A percentile compares a stretch with the other conserved stretches of the same genome.
Evolutionary conservation across 1,140 invertebrate species (phyloP).

Genomic region (Branchinecta lindahli): DNA sequence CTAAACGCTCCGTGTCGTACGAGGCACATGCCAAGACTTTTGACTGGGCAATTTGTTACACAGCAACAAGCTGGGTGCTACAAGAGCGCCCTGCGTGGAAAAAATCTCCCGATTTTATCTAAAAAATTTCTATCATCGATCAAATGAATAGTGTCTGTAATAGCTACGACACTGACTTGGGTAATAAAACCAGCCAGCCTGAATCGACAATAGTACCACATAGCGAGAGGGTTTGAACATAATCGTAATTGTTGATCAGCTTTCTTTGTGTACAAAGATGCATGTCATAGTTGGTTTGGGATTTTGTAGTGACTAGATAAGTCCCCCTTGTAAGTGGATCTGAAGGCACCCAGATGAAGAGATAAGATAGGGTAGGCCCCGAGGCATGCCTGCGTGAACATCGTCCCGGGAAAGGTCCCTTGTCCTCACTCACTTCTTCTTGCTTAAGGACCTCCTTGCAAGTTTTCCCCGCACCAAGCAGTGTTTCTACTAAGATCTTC

Average conservation of each 20-base stretch:
- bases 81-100: neutral
- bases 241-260: neutral
- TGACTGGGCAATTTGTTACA: neutral
- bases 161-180: neutral
- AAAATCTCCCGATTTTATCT: neutral
- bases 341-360: no score
- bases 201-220: neutral
- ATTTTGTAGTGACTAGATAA: no score
- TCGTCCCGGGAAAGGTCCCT: no score
- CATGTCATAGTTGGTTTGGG: no score
- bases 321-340: no score
- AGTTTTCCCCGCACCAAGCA: no score
- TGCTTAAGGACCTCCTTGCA: no score
- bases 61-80: neutral
- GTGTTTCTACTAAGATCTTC: no score
- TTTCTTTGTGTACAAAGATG: neutral
- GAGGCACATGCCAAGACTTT: neutral
- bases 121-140: neutral
- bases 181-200: neutral
- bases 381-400: no score
- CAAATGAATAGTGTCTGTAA: neutral
- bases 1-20: neutral
- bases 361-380: no score
- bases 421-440: no score
- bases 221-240: slow-evolving; percentile 5